Base-by-base conservation (phyloP, 2,888 invertebrate genomes). In the Neoitamus cyanurus region DNA sequence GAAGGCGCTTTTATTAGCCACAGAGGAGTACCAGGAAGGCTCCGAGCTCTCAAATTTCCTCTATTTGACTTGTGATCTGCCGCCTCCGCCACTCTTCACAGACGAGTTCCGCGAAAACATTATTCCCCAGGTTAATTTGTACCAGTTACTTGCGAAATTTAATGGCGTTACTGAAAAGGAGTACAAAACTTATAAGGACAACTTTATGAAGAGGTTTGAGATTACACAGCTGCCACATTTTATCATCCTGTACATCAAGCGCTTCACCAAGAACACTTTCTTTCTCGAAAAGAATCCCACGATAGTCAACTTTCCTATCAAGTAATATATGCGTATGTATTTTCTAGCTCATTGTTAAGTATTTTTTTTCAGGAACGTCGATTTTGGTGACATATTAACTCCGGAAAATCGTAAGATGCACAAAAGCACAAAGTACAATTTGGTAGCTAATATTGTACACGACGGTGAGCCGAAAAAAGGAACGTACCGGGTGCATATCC, bases 271-370 rank as follows among this genome's bases (percentile, higher is more conserved):
- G 92, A 99, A 99, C 90, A 98, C 98, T 5, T 99, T 99, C 92
- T 99, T 98, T 89, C 94, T 98, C 20, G 99, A 99, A 91, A 99
- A 99, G 92, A 99, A 99, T 93, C 99, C 99, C 0, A 99, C 99
- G 0, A 99, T 99, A 89, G 99, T 99, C 2, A 99, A 99, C 91
- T 99, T 99, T 90, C 99, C 99, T 3, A 98, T 99, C 86, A 98
- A 98, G 97, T 98, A 93, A 94, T 96, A 93, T 69, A 5, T 87
- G 36, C 3, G 15, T 58, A 20, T 48, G 15, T 6, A 20, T 15
- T 42, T 42, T 42, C n/a, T 42, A n/a, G n/a, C 13, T 42, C 4
- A 4, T n/a, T 42, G 1, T 42, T 1, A 42, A n/a, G n/a, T 73
- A 11, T 15, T 30, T 69, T 36, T 69, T 93, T 92, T 68, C 89